Conservation (phyloP, 2,113 vertebrate species). For the Amblyornis subalaris region DNA sequence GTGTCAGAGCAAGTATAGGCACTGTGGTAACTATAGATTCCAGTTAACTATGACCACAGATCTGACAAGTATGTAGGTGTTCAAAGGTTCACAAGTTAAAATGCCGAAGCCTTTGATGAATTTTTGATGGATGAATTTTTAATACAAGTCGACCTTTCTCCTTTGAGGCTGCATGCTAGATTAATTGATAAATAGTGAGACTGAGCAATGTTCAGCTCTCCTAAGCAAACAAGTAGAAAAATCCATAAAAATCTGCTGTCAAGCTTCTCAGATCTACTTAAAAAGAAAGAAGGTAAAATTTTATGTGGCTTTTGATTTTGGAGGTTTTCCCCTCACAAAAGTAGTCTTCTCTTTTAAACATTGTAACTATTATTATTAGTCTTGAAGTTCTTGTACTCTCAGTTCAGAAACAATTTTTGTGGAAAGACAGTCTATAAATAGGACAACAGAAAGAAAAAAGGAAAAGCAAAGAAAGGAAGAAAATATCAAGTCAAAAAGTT, state of each 20-base stretch:
- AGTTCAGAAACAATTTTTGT: background rate
- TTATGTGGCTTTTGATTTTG: slow-evolving; percentile 48
- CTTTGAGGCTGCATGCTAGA: slow-evolving; percentile 76
- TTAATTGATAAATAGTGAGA: slow-evolving; percentile 83
- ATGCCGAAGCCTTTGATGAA: slow-evolving; percentile 80
- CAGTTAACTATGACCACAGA: slow-evolving; percentile 71
- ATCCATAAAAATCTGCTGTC: slow-evolving; percentile 68
- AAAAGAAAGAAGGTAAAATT: slow-evolving; percentile 60
- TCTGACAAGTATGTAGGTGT: slow-evolving; percentile 75
- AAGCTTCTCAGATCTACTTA: slow-evolving; percentile 68
- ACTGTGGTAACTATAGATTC: slow-evolving; percentile 68
- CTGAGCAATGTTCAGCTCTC: slow-evolving; percentile 67
- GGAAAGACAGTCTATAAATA: background rate
- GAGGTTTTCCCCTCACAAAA: background rate
- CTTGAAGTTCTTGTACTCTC: background rate
- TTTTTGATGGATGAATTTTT: slow-evolving; percentile 84
- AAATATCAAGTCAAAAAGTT: background rate
- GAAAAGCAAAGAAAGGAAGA: background rate
- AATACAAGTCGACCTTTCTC: slow-evolving; percentile 75
- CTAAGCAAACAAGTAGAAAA: slow-evolving; percentile 77
- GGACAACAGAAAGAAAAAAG: background rate
- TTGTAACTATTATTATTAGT: background rate
- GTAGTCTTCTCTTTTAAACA: background rate
- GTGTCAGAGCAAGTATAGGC: slow-evolving; percentile 49
- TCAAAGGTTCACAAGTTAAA: slow-evolving; percentile 80